Conservation (phyloP, 30 jellyfish, hydroid and myxozoan genomes). For the Aurelia aurita region DNA sequence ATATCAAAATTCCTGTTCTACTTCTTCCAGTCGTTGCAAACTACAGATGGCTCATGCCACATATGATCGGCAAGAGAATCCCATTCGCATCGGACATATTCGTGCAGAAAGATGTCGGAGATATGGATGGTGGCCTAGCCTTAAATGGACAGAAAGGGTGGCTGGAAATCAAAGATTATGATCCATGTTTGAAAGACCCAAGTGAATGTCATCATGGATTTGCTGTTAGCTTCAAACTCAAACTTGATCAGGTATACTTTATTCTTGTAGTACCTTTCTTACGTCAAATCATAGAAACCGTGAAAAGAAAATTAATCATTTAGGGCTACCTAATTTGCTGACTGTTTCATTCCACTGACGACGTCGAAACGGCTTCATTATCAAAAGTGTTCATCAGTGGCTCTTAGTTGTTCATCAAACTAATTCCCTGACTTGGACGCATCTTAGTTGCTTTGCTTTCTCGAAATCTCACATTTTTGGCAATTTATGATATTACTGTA, state of each 20-base stretch:
- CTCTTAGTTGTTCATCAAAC: too few species aligned
- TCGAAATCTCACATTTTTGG: too few species aligned
- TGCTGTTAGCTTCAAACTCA: conserved; percentile 92
- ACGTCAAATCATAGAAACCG: too few species aligned
- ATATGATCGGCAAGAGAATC: conserved; percentile 45
- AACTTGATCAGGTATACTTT: conserved; percentile 80
- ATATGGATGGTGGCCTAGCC: conserved; percentile 93
- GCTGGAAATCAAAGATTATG: conserved; percentile 83
- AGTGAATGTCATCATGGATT: conserved; percentile 95
- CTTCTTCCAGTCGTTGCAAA: conserved; percentile 83
- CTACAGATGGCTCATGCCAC: conserved; percentile 92
- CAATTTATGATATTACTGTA: too few species aligned
- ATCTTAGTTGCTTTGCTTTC: too few species aligned
- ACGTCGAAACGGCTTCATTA: too few species aligned
- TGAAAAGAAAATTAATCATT: too few species aligned
- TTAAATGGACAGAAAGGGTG: conserved; percentile 90
- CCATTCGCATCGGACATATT: conserved; percentile 89
- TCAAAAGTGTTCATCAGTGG: too few species aligned
- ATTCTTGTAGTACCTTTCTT: not conserved
- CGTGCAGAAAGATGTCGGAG: conserved; percentile 74
- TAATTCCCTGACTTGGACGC: too few species aligned
- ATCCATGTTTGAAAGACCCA: conserved; percentile 73
- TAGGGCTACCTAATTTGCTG: too few species aligned
- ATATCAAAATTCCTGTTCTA: too few species aligned
- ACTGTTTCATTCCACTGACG: too few species aligned